A percentile compares a stretch with the other conserved stretches of the same genome.
Conservation (phyloP, 1,140 invertebrate species). For the Doryteuthis pealeii region DNA sequence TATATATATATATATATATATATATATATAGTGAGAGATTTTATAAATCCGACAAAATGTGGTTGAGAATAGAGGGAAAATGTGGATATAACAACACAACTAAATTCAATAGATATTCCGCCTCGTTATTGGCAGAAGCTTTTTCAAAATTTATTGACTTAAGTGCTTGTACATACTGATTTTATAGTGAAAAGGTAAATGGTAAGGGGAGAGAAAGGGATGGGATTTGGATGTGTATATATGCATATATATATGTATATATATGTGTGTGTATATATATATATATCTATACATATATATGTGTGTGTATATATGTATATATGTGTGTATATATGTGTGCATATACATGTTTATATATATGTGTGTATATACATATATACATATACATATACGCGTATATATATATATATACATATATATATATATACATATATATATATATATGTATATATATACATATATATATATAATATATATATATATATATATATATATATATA, state of each 20-base stretch:
- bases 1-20: conserved; percentile 24
- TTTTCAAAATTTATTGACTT: too few relatives aligned
- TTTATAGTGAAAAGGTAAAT: too few relatives aligned
- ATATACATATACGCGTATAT: neutral
- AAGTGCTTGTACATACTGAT: too few relatives aligned
- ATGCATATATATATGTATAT: conserved; percentile 17
- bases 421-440: neutral
- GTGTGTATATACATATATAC: neutral
- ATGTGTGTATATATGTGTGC: neutral
- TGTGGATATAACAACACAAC: too few relatives aligned
- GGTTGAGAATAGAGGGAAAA: too few relatives aligned
- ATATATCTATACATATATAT: conserved; percentile 11
- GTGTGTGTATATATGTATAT: conserved; percentile 13
- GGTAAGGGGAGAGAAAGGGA: too few relatives aligned
- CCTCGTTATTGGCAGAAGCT: too few relatives aligned
- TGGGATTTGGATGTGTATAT: conserved; percentile 13
- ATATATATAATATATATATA: conserved; percentile 7
- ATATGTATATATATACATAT: conserved; percentile 5
- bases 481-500: conserved; percentile 10
- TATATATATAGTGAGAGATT: too few relatives aligned
- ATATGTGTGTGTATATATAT: conserved; percentile 19
- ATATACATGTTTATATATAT: neutral
- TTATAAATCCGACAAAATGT: too few relatives aligned
- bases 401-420: neutral
- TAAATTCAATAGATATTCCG: too few relatives aligned